phyloP scores from a whole-genome alignment of 2,113 vertebrate species.

The Tylochromis polylepis region DNA sequence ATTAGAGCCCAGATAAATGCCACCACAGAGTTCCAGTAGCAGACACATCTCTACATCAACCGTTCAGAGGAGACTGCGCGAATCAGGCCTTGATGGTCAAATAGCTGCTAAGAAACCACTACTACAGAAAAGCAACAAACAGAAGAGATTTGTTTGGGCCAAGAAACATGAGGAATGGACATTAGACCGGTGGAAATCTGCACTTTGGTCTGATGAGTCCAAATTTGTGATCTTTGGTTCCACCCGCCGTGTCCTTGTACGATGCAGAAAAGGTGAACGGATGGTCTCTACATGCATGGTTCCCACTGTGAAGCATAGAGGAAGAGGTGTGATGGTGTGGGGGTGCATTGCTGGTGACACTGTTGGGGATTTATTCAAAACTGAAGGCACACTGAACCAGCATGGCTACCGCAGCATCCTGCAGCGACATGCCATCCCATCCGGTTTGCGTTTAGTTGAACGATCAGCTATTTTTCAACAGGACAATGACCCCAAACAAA shows the following conservation, averaged over 20 bases:
- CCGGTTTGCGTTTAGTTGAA: neutral
- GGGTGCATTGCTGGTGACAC: neutral
- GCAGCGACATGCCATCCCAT: neutral
- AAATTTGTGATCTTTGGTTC: too few relatives aligned
- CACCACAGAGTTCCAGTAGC: too few relatives aligned
- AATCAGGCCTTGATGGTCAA: too few relatives aligned
- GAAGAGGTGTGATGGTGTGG: neutral
- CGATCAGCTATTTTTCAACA: neutral
- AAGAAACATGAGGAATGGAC: neutral
- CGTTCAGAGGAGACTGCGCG: too few relatives aligned
- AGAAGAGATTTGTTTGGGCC: neutral
- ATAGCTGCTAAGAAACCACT: too few relatives aligned
- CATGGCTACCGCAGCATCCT: neutral
- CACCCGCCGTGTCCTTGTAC: rapidly evolving
- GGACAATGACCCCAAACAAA: neutral
- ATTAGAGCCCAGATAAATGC: too few relatives aligned
- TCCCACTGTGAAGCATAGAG: neutral
- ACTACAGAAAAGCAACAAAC: too few relatives aligned
- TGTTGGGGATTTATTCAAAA: neutral
- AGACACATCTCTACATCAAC: too few relatives aligned
- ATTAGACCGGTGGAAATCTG: neutral
- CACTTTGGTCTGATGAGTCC: neutral
- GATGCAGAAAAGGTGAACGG: neutral
- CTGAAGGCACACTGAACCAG: neutral
- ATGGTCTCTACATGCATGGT: neutral